Conservation (phyloP, 1,140 invertebrate species). For the Alviniconcha marisindica region DNA sequence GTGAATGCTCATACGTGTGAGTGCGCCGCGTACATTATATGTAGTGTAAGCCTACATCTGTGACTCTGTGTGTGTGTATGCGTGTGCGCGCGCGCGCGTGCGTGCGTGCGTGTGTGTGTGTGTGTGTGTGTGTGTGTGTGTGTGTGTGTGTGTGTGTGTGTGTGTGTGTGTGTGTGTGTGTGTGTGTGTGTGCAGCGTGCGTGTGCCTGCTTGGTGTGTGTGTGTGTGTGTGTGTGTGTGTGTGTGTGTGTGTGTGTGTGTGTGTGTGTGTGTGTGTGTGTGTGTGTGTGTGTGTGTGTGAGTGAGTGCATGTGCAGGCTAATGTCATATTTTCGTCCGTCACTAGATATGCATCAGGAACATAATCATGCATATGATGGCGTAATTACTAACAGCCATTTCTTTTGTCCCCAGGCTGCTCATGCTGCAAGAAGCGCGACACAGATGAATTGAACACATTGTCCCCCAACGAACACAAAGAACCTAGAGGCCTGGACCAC, state of each 20-base stretch:
- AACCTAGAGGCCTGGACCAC: no score
- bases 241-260: background rate
- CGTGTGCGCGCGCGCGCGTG: background rate
- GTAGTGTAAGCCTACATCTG: no score
- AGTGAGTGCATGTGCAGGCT: background rate
- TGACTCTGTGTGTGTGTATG: no score
- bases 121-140: slow-evolving; percentile 1
- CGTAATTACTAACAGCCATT: background rate
- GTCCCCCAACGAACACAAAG: no score
- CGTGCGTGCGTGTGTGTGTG: background rate
- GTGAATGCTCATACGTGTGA: no score
- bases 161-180: background rate
- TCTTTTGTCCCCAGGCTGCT: background rate
- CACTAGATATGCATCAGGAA: no score
- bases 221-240: background rate
- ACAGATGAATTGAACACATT: no score
- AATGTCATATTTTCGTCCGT: no score
- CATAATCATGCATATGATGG: background rate
- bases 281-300: slow-evolving; percentile 16
- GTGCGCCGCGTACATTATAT: no score
- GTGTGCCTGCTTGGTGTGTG: background rate
- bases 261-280: slow-evolving; percentile 3
- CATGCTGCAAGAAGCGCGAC: no score
- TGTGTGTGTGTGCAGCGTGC: background rate
- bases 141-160: background rate